Evolutionary conservation across 2,113 vertebrate species (phyloP).

Genomic region (Hymenochirus boettgeri): DNA sequence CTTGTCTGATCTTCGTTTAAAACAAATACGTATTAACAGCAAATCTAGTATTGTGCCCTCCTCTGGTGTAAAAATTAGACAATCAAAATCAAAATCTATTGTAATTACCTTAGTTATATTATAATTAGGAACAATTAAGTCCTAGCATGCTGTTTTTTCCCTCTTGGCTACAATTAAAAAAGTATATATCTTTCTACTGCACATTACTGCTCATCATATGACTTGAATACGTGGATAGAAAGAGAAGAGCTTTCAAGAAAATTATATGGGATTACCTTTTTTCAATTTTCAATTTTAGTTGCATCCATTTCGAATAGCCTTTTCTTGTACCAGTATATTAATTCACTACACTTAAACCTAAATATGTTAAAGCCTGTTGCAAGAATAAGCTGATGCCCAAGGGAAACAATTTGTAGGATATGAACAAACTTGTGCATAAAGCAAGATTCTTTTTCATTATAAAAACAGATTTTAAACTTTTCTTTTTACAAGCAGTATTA

Average conservation of each 20-base stretch:
- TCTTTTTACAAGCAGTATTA: no score
- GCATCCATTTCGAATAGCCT: no score
- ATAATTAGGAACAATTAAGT: constrained; percentile 94
- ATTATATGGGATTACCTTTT: background rate
- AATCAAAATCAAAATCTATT: constrained; percentile 97
- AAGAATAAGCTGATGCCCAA: no score
- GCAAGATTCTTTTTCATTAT: no score
- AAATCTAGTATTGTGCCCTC: constrained; percentile 75
- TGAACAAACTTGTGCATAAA: no score
- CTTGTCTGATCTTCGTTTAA: constrained; percentile 89
- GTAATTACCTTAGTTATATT: constrained; percentile 95
- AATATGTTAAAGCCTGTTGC: no score
- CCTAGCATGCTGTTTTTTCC: constrained; percentile 82
- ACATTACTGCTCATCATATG: constrained; percentile 78
- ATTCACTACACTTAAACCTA: no score
- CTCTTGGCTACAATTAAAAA: constrained; percentile 88
- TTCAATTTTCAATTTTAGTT: no score
- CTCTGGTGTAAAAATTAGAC: constrained; percentile 87
- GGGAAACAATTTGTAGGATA: no score
- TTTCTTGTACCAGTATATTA: no score
- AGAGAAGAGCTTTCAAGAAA: constrained; percentile 62
- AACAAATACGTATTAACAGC: constrained; percentile 92
- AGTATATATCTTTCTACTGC: constrained; percentile 86
- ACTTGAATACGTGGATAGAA: constrained; percentile 71
- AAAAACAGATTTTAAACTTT: no score